phyloP scores from a whole-genome alignment of 30 jellyfish, hydroid and myxozoan genomes.

The Hydra vulgaris region DNA sequence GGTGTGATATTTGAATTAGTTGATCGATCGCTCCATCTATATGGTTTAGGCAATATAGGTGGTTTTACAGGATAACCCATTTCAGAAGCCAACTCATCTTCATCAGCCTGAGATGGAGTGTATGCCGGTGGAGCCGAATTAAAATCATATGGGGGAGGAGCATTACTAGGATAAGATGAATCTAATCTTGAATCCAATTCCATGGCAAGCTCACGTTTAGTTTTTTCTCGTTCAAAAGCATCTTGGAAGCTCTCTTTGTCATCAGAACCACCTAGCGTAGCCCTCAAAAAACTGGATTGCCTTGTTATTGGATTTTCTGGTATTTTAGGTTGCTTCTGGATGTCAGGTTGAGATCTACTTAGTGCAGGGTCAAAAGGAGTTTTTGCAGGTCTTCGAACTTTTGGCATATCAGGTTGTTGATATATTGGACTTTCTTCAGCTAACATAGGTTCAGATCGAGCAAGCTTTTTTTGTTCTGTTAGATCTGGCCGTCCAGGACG shows the following conservation, averaged over 20 bases:
- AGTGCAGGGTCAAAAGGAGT: slow-evolving; percentile 54
- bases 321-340: slow-evolving; percentile 30
- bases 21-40: slow-evolving; percentile 13
- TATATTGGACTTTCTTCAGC: slow-evolving; percentile 41
- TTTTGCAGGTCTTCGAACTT: slow-evolving; percentile 60
- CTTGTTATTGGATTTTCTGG: slow-evolving; percentile 77
- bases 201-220: slow-evolving; percentile 72
- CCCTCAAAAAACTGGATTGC: slow-evolving; percentile 83
- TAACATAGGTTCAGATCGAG: slow-evolving; percentile 88
- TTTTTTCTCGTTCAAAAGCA: slow-evolving; percentile 30
- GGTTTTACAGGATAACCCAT: slow-evolving; percentile 11
- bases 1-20: slow-evolving; percentile 4
- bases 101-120: slow-evolving; percentile 48
- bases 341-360: slow-evolving; percentile 86
- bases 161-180: slow-evolving; percentile 39
- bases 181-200: slow-evolving; percentile 69
- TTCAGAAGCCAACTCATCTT: slow-evolving; percentile 9
- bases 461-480: slow-evolving; percentile 64
- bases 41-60: slow-evolving; percentile 15
- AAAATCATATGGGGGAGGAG: slow-evolving; percentile 93
- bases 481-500: slow-evolving; percentile 75
- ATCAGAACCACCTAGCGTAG: slow-evolving; percentile 56
- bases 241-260: slow-evolving; percentile 30
- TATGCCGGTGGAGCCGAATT: slow-evolving; percentile 88
- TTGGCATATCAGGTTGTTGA: slow-evolving; percentile 41